phyloP scores from a whole-genome alignment of 2,797 vertebrate genomes.

The Adrianichthys oophorus region DNA sequence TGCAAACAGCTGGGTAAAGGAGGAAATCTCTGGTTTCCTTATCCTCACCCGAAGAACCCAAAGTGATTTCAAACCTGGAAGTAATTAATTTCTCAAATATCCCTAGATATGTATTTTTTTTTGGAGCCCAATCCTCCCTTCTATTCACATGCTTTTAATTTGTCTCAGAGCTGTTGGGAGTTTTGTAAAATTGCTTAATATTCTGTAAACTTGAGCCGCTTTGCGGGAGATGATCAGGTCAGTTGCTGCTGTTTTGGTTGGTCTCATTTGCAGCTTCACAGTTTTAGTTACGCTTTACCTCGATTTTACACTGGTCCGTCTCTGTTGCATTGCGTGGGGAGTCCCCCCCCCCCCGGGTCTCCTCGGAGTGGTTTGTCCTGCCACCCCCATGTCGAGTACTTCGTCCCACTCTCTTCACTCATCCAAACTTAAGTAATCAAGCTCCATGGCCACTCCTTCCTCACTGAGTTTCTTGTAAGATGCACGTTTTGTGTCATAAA shows the following conservation, averaged over 20 bases:
- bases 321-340: too few relatives aligned
- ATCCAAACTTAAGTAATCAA: too few relatives aligned
- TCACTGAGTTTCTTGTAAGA: too few relatives aligned
- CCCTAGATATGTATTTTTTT: slow-evolving; percentile 58
- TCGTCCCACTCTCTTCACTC: too few relatives aligned
- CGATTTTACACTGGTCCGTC: slow-evolving; percentile 64
- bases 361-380: too few relatives aligned
- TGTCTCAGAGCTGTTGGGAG: slow-evolving; percentile 52
- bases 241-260: slow-evolving; percentile 76
- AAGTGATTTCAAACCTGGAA: slow-evolving; percentile 60
- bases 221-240: slow-evolving; percentile 73
- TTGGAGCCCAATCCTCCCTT: slow-evolving; percentile 18
- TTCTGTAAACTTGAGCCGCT: slow-evolving; percentile 74
- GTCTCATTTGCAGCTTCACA: slow-evolving; percentile 64
- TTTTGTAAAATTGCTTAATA: slow-evolving; percentile 48
- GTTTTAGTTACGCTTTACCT: slow-evolving; percentile 79
- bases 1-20: slow-evolving; percentile 63
- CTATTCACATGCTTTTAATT: slow-evolving; percentile 26
- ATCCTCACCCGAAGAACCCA: slow-evolving; percentile 27
- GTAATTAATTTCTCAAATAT: slow-evolving; percentile 70
- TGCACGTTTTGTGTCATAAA: too few relatives aligned
- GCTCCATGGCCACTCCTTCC: too few relatives aligned
- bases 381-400: too few relatives aligned
- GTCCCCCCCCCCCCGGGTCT: too few relatives aligned
- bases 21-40: slow-evolving; percentile 39